Percentiles rank a stretch among this genome's conserved stretches.
Evolutionary conservation across 2,797 vertebrate species (phyloP).

Genomic region (Staurois parvus): DNA sequence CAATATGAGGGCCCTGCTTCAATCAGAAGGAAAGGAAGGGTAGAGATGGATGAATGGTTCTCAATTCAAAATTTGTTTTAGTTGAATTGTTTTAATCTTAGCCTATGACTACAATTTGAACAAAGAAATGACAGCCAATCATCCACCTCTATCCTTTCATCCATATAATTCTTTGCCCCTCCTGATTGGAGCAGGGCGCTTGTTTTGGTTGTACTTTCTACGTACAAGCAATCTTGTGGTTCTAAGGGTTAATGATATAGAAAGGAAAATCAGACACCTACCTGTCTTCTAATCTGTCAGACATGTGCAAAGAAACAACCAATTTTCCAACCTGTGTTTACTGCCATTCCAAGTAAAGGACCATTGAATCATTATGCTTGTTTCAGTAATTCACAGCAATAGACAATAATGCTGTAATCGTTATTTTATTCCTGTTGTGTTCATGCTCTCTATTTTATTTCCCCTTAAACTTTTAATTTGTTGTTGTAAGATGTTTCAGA

Average conservation of each 20-base stretch:
- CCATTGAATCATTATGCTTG: neutral
- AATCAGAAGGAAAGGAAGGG: too few relatives aligned
- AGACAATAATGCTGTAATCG: neutral
- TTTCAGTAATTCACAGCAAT: neutral
- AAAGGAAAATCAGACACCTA: neutral
- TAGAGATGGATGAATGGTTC: too few relatives aligned
- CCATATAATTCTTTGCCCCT: too few relatives aligned
- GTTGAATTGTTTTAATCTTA: too few relatives aligned
- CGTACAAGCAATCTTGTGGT: neutral
- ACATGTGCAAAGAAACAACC: neutral
- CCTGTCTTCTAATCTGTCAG: neutral
- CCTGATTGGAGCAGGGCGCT: too few relatives aligned
- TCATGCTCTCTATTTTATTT: conserved; percentile 37
- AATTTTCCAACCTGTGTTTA: neutral
- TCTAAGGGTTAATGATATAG: neutral
- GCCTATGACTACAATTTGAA: too few relatives aligned
- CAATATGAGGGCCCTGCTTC: too few relatives aligned
- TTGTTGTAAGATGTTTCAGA: conserved; percentile 34
- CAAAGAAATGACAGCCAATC: too few relatives aligned
- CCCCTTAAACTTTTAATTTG: conserved; percentile 40
- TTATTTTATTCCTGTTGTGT: conserved; percentile 27
- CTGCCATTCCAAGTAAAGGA: neutral
- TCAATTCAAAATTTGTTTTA: too few relatives aligned
- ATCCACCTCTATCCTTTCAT: too few relatives aligned
- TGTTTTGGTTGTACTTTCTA: too few relatives aligned